Evolutionary conservation across 2,797 vertebrate genomes (phyloP), one percentile per base, ranked within the genome.

Genomic region (Tragelaphus oryx): DNA sequence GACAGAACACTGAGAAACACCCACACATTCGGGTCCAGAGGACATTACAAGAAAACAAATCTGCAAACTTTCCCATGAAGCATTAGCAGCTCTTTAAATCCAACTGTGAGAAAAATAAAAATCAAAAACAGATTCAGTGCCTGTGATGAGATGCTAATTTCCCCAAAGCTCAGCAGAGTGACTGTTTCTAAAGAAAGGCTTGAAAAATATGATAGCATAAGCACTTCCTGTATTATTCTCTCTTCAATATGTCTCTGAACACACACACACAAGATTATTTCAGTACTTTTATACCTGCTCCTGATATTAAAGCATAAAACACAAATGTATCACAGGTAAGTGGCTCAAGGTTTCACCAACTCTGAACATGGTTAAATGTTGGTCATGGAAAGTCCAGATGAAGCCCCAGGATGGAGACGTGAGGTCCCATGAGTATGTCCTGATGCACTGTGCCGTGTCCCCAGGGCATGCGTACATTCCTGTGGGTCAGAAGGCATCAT

Each of bases 11-110:
- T 37, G 28, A 79, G 62, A 74, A 46, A 74, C 6, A 22, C 10
- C 16, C 26, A 48, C 22, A 7, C 26, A 17, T 80, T 68, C 48
- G 30, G 18, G 33, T 62, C 76, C 76, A 88, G 57, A 79, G 17
- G 74, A 46, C 52, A 78, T 62, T 59, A 68, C 18, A 52, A 46
- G n/a, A 54, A 54, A 59, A 24, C 0, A 0, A 33, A 87, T 93
- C 83, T 74, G 88, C 83, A 11, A n/a, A 81, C 17, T 89, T 84
- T 65, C 85, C 80, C 30, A 13, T 60, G 54, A 91, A 33, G 41
- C 87, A 41, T 84, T 89, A 86, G 89, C 96, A 95, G 97, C 91
- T 85, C 68, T 91, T 95, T 88, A 91, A 81, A 65, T 18, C 87
- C 79, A 60, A 1, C 87, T 48, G 65, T 60, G 75, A 55, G 91